phyloP scores from a whole-genome alignment of 2,888 invertebrate genomes.

The Megalurothrips usitatus region DNA sequence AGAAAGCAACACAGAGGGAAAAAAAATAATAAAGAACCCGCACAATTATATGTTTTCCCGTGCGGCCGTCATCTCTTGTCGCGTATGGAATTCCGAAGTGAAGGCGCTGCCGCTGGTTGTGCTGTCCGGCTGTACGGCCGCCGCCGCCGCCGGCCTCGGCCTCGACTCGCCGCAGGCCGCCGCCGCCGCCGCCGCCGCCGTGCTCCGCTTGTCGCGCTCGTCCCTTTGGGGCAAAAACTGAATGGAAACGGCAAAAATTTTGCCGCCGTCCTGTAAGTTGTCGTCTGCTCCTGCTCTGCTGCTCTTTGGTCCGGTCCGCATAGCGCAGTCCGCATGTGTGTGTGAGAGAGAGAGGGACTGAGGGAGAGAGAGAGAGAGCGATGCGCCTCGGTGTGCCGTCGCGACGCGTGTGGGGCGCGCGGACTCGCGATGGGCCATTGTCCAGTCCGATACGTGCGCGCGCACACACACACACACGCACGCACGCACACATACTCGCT shows the following conservation, averaged over 20 bases:
- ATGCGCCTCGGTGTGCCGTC: too few species aligned
- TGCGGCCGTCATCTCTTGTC: not conserved
- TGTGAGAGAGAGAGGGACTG: too few species aligned
- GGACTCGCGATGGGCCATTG: not conserved
- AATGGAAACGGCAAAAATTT: slow-evolving; percentile 18
- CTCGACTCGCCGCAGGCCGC: not conserved
- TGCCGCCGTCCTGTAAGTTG: not conserved
- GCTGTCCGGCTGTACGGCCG: too few species aligned
- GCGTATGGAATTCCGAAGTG: not conserved
- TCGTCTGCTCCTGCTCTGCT: too few species aligned
- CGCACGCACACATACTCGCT: not conserved
- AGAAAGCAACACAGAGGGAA: not conserved
- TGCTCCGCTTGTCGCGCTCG: not conserved
- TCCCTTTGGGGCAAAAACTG: slow-evolving; percentile 7
- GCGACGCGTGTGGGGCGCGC: too few species aligned
- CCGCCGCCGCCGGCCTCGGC: too few species aligned
- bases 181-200: not conserved
- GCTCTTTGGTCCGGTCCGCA: too few species aligned
- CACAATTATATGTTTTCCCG: not conserved
- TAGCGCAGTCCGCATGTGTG: too few species aligned
- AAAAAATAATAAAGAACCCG: not conserved
- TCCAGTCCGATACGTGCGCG: not conserved
- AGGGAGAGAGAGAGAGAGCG: too few species aligned
- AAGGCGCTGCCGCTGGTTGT: not conserved
- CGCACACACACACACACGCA: not conserved